Conservation (phyloP, 2,113 vertebrate genomes). For the Hemibagrus wyckioides region DNA sequence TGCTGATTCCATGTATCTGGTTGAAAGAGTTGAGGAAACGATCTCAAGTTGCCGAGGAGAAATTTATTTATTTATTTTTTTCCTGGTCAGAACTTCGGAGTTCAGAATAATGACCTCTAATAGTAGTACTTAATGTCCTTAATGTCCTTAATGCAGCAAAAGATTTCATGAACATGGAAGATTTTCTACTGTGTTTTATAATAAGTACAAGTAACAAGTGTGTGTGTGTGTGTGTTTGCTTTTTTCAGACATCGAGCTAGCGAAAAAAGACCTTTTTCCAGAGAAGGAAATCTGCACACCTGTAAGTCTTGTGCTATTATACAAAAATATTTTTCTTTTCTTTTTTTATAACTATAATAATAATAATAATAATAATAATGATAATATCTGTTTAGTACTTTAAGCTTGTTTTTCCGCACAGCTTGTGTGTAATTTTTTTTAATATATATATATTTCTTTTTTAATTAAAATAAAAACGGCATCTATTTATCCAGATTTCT, state of each 20-base stretch:
- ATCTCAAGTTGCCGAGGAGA: not conserved
- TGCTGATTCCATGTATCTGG: not conserved
- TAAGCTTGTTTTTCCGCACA: not conserved
- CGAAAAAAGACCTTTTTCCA: conserved; percentile 42
- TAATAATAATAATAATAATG: no score
- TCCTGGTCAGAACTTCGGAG: not conserved
- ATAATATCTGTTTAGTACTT: not conserved
- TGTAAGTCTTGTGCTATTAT: conserved; percentile 59
- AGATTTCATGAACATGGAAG: not conserved
- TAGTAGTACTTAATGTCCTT: no score
- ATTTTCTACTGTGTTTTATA: not conserved
- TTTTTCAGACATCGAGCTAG: conserved; percentile 67
- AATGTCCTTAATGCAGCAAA: not conserved
- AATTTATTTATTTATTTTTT: not conserved
- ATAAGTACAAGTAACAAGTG: not conserved
- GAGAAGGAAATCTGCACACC: conserved; percentile 61
- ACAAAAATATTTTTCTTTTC: not conserved
- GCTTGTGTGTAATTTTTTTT: no score
- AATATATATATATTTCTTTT: no score
- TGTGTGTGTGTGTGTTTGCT: conserved; percentile 5
- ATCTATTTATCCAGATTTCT: no score
- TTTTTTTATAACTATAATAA: no score
- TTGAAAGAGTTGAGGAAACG: not conserved
- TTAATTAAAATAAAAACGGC: no score
- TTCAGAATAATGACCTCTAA: not conserved